A percentile compares a stretch with the other conserved stretches of the same genome.
phyloP scores from a whole-genome alignment of 64 coral and sea anemone genomes.

The Anthopleura sola region DNA sequence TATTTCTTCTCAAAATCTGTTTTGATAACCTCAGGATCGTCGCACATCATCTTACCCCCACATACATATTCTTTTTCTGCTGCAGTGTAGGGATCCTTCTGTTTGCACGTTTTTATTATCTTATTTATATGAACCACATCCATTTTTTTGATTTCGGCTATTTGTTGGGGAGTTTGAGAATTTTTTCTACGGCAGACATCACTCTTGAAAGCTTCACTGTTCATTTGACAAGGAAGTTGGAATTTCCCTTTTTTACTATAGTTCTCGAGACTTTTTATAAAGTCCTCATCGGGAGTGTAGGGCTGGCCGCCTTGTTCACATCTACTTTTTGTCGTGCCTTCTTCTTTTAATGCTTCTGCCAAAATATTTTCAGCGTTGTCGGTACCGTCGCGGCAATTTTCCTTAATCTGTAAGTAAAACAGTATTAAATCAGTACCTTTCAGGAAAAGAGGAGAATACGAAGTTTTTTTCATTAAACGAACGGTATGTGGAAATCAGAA shows the following conservation, averaged over 20 bases:
- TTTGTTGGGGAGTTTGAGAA: not conserved
- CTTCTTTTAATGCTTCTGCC: not conserved
- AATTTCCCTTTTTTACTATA: not conserved
- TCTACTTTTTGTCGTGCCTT: not conserved
- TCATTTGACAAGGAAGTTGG: not conserved
- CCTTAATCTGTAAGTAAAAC: too few species aligned
- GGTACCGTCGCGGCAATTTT: not conserved
- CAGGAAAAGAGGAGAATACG: too few species aligned
- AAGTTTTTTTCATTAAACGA: too few species aligned
- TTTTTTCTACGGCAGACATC: not conserved
- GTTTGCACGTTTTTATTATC: not conserved
- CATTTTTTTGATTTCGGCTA: not conserved
- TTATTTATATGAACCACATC: not conserved
- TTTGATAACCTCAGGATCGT: too few species aligned
- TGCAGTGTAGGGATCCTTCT: too few species aligned
- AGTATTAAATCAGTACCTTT: too few species aligned
- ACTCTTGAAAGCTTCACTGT: not conserved
- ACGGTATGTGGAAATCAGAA: too few species aligned
- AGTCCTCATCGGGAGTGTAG: not conserved
- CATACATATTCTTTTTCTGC: too few species aligned
- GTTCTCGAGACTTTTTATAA: not conserved
- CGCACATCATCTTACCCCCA: too few species aligned
- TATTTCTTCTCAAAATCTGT: too few species aligned
- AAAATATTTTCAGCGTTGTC: not conserved
- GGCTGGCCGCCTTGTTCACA: not conserved